Evolutionary conservation across 2,797 vertebrate species (phyloP).

Genomic region (Podarcis lilfordi): DNA sequence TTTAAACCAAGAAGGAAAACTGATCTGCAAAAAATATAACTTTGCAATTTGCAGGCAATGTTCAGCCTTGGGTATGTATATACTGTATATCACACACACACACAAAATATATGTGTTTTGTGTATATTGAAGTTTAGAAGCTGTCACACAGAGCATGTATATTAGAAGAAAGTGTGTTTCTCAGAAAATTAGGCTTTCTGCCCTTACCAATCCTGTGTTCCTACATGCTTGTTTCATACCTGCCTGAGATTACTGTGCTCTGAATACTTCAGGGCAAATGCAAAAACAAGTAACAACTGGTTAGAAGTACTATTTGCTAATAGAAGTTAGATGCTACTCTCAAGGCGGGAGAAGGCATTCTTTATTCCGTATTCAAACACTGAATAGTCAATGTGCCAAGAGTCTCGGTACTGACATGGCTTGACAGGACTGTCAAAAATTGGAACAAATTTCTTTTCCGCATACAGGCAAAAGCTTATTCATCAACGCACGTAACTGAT

Average conservation of each 20-base stretch:
- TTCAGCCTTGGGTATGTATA: not conserved
- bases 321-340: slow-evolving; percentile 55
- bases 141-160: slow-evolving; percentile 13
- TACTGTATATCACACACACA: not conserved
- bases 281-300: slow-evolving; percentile 78
- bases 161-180: slow-evolving; percentile 34
- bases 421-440: slow-evolving; percentile 19
- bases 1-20: slow-evolving; percentile 5
- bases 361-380: slow-evolving; percentile 65
- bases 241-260: slow-evolving; percentile 63
- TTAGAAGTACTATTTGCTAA: slow-evolving; percentile 51
- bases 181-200: slow-evolving; percentile 23
- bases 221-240: slow-evolving; percentile 57
- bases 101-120: not conserved
- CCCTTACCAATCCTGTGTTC: slow-evolving; percentile 40
- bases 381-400: slow-evolving; percentile 55
- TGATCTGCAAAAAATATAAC: not conserved
- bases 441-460: slow-evolving; percentile 28
- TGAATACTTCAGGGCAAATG: slow-evolving; percentile 67
- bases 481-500: not conserved
- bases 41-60: not conserved
- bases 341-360: slow-evolving; percentile 42
- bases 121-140: not conserved
- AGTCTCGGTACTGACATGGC: slow-evolving; percentile 48
- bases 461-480: slow-evolving; percentile 12